Evolutionary conservation across 2,113 vertebrate species (phyloP), one percentile per base, ranked within the genome.

Genomic region (Salvator merianae): DNA sequence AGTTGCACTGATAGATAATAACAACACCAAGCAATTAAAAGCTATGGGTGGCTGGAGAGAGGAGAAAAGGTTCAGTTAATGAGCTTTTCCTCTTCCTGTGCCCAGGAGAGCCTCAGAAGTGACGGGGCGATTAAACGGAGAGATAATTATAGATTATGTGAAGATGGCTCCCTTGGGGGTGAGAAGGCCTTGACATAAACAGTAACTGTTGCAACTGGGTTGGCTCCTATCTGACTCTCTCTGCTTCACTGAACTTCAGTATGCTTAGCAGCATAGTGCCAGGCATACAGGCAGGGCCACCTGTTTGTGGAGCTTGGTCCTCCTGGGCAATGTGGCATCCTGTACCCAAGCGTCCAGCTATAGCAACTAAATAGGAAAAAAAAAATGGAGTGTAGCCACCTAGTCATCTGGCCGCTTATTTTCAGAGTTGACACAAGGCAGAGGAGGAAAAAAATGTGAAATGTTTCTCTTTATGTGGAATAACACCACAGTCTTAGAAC

Each of bases 61-160:
- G 96, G 96, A 97, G 95, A 97, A 97, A 97, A 95, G 94, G 94
- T 96, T 97, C 97, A 98, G 96, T 97, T 98, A 98, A 99, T 98
- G 97, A 98, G 98, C 97, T 98, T 98, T 97, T 95, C 93, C 96
- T 97, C 94, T 96, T 96, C 94, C 93, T 94, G 94, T 94, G 94
- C 95, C 96, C 95, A 94, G 80, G 96, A 96, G 96, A 96, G 95
- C 91, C 91, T 94, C 88, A 77, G 91, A 96, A 96, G 94, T 96
- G 95, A 95, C 90, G 94, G 95, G 94, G 95, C 93, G 96, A 97
- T 97, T 97, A 97, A 96, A 96, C 94, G 3, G 94, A 95, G 95
- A 96, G 96, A 97, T 97, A 97, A 97, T 97, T 97, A 97, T 96
- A 97, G 96, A 97, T 97, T 94, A 96, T 96, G 96, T 97, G 96